Base-by-base conservation (phyloP, 1,140 invertebrate species). In the Contarinia nasturtii region DNA sequence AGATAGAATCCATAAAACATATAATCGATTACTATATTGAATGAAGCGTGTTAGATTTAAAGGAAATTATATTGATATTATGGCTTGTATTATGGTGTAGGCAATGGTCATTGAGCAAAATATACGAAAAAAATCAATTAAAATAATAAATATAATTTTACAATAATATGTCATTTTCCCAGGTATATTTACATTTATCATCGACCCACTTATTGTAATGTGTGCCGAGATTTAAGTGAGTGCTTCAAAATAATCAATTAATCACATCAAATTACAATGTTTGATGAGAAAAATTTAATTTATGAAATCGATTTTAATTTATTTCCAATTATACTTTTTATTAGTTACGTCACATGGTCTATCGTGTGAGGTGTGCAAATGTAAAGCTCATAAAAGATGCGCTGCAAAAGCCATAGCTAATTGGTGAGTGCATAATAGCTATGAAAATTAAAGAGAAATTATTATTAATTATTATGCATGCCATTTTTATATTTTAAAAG, bases 361-460 rank as follows among this genome's bases (percentile, higher is more conserved):
- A 15, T 92, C 89, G 52, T 96, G 92, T 67, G 91, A 95, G 71
- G 80, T 95, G 10, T 97, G 91, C 74, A 96, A 96, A 70, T 90
- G 84, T 67, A 95, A 95, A 68, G 84, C 89, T 22, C 92, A 96
- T 67, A 95, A 95, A 66, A 68, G 83, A 47, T 97, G 92, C 68
- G 87, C 87, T 0, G 73, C 80, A 34, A 86, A 91, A 65, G 86
- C 90, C 45, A 80, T 86, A 55, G 86, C 85, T 53, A 93, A 90
- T 57, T 97, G 27, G 27, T 27, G 10, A 27, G 27, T 27, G 10
- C 3, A 27, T 5, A 5, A 27, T 27, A 10, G 91, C 10, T n/a
- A n/a, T n/a, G n/a, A n/a, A n/a, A n/a, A n/a, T n/a, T n/a, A n/a
- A n/a, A n/a, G n/a, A n/a, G n/a, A n/a, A n/a, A n/a, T n/a, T n/a